Conservation (phyloP, 2,113 vertebrate genomes). For the Indicator maculatus region DNA sequence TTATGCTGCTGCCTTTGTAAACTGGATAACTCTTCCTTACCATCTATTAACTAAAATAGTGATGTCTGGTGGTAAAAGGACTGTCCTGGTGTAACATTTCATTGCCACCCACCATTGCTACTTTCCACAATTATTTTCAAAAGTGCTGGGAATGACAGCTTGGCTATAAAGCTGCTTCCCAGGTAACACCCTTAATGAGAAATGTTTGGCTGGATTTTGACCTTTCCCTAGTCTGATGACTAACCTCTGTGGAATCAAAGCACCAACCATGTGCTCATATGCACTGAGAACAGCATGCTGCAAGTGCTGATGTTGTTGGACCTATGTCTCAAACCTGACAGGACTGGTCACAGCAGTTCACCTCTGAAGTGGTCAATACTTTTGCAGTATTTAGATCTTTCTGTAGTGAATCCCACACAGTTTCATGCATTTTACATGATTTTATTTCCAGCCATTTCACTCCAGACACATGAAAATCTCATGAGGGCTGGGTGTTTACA, state of each 20-base stretch:
- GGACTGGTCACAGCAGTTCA: background rate
- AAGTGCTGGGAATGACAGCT: background rate
- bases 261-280: background rate
- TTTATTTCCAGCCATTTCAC: background rate
- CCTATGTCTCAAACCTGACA: background rate
- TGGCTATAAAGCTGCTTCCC: background rate
- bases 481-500: background rate
- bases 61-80: background rate
- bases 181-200: constrained; percentile 14
- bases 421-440: background rate
- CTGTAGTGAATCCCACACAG: background rate
- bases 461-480: background rate
- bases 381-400: background rate
- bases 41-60: background rate
- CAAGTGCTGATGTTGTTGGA: background rate
- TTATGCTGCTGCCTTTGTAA: background rate
- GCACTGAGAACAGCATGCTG: background rate
- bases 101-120: background rate
- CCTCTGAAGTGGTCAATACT: background rate
- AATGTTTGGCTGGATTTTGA: constrained; percentile 6
- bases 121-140: background rate
- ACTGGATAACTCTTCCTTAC: background rate
- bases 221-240: background rate
- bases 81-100: background rate
- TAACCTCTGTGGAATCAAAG: background rate